phyloP scores from a whole-genome alignment of 1,140 invertebrate species.

The Amphibalanus amphitrite region DNA sequence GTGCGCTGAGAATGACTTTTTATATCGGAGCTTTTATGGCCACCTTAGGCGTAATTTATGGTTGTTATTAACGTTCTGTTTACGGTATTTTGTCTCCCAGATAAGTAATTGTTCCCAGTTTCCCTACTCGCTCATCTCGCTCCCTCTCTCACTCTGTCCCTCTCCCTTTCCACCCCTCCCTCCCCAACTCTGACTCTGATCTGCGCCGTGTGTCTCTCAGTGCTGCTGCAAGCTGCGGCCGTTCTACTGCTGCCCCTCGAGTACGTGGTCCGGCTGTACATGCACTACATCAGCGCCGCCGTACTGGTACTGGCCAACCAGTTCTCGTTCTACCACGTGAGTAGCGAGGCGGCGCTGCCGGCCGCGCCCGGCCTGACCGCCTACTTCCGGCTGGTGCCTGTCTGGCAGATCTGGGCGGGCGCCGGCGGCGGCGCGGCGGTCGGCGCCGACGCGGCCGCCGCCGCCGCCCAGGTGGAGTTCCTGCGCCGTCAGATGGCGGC shows the following conservation, averaged over 20 bases:
- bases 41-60: too few species aligned
- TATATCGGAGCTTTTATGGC: too few species aligned
- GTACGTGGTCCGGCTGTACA: constrained; percentile 33
- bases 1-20: too few species aligned
- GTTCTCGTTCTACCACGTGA: constrained; percentile 31
- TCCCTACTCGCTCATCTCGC: too few species aligned
- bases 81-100: too few species aligned
- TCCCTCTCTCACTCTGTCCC: too few species aligned
- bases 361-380: neutral
- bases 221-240: constrained; percentile 30
- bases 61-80: too few species aligned
- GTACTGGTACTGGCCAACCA: constrained; percentile 28
- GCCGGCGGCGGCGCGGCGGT: too few species aligned
- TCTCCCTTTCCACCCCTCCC: too few species aligned
- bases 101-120: too few species aligned
- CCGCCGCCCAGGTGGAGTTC: constrained; percentile 12
- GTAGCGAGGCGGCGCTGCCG: constrained; percentile 11
- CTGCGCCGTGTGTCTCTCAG: constrained; percentile 25
- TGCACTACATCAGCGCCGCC: constrained; percentile 31
- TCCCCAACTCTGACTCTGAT: neutral
- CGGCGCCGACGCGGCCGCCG: too few species aligned
- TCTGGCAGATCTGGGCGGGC: neutral
- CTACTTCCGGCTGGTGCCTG: neutral
- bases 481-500: constrained; percentile 25
- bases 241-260: constrained; percentile 33